These are phyloP conservation scores for Lagorchestes hirsutus DNA, from an alignment of 2,797 vertebrate genomes.

Conservation along the genomic window DNA sequence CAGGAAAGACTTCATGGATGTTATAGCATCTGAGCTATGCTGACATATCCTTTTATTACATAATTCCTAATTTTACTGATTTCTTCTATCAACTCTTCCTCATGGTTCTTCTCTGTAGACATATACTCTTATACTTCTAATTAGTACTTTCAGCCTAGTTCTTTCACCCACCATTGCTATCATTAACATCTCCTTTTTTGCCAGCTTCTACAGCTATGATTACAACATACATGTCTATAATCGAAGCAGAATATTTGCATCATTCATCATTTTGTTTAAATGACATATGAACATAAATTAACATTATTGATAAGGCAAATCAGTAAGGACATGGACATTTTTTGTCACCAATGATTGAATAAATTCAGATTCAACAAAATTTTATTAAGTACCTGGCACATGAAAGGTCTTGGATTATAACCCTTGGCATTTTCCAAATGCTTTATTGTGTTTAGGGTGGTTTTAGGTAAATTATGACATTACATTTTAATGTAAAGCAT, in stretches of 20 bases:
- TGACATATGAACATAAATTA: background rate
- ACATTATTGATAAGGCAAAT: background rate
- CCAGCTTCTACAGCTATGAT: background rate
- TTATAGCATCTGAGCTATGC: background rate
- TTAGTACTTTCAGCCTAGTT: background rate
- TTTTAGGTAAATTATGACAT: background rate
- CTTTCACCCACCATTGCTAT: background rate
- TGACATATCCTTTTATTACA: background rate
- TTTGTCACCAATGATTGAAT: background rate
- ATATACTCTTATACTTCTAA: background rate
- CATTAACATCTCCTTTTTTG: background rate
- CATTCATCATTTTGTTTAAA: conserved; percentile 8
- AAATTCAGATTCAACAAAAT: background rate
- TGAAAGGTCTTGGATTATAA: background rate
- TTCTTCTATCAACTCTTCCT: background rate
- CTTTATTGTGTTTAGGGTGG: background rate
- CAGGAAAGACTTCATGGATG: background rate
- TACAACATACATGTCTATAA: background rate
- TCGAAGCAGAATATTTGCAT: conserved; percentile 11
- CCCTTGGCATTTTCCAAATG: background rate
- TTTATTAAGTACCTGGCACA: background rate
- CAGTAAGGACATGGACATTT: background rate
- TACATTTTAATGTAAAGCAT: background rate
- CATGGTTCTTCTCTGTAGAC: background rate
- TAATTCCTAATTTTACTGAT: background rate